Percentiles rank a stretch among this genome's conserved stretches.
phyloP scores from a whole-genome alignment of 2,797 vertebrate species.

The Dermochelys coriacea region DNA sequence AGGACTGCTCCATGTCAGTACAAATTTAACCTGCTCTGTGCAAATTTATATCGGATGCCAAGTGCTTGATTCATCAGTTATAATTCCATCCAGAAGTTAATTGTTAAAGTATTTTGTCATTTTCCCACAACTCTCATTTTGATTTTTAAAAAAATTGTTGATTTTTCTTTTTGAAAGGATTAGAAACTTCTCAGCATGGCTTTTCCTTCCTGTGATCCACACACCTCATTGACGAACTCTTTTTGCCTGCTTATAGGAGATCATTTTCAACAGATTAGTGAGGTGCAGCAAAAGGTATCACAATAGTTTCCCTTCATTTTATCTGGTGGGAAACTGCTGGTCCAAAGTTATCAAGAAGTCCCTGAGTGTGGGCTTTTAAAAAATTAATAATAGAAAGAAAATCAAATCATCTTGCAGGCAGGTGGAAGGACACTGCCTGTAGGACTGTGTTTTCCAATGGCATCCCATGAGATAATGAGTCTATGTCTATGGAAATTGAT shows the following conservation, averaged over 20 bases:
- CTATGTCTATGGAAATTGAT: conserved; percentile 82
- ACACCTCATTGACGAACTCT: neutral
- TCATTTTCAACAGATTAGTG: conserved; percentile 23
- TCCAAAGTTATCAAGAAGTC: conserved; percentile 62
- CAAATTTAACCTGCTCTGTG: neutral
- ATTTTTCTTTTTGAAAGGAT: neutral
- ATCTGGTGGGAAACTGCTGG: conserved; percentile 36
- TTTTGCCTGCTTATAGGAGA: conserved; percentile 25
- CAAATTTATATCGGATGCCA: neutral
- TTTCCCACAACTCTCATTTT: neutral
- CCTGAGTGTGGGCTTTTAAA: conserved; percentile 39
- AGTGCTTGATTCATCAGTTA: neutral
- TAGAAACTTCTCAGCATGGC: neutral
- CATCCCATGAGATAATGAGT: conserved; percentile 81
- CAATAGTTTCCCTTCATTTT: conserved; percentile 47
- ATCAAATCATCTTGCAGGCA: conserved; percentile 67
- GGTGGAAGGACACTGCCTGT: conserved; percentile 73
- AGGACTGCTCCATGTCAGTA: neutral
- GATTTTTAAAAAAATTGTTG: neutral
- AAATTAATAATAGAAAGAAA: conserved; percentile 58
- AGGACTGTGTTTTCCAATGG: conserved; percentile 76
- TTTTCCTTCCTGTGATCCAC: neutral
- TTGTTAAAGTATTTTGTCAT: neutral
- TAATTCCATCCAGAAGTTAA: neutral
- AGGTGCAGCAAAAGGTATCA: conserved; percentile 54